Evolutionary conservation across 1,140 invertebrate species (phyloP), one percentile per base, ranked within the genome.

Genomic region (Mercenaria mercenaria): DNA sequence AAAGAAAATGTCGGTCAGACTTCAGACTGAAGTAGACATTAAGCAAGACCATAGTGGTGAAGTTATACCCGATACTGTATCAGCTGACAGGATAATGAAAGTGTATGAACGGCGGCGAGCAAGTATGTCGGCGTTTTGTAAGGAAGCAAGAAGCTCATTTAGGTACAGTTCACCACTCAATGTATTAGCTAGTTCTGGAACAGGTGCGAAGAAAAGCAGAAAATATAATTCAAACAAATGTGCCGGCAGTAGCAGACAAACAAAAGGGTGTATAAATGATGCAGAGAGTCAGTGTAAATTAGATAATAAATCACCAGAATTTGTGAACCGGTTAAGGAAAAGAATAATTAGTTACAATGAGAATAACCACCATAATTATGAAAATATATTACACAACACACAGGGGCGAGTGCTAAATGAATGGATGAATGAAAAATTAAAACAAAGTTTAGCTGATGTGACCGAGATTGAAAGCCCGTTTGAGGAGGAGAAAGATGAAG

Each of bases 371-470:
- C 8, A 23, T 0, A 15, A 59, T 6, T 79, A 79, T 56, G 56
- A 37, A 79, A 4, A 37, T 32, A 32, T 56, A 26, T 56, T 79
- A 50, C 76, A 79, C 23, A 50, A 56, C 18, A 37, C 47, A 56
- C 76, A 79, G 15, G 56, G 76, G 34, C 76, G 76, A 37, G 20
- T 79, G 32, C 34, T 79, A 39, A n/a, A 79, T 29, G 18, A 79
- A 29, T 79, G 76, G 76, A 79, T 79, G 76, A 50, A 56, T 79
- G 47, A 56, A 1, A 79, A 79, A 56, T 23, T 37, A 23, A 29
- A 43, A 15, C 64, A 67, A 11, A 32, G 18, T 34, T 23, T 37
- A 52, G 76, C 56, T 20, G 76, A 79, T 39, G 47, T 79, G 8
- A 34, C 29, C 3, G 47, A 52, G 32, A 4, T 52, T 0, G 76